A percentile compares a stretch with the other conserved stretches of the same genome.
These are phyloP conservation scores for Polymixis flavicincta DNA, from an alignment of 2,888 invertebrate genomes.

Conservation along the genomic window DNA sequence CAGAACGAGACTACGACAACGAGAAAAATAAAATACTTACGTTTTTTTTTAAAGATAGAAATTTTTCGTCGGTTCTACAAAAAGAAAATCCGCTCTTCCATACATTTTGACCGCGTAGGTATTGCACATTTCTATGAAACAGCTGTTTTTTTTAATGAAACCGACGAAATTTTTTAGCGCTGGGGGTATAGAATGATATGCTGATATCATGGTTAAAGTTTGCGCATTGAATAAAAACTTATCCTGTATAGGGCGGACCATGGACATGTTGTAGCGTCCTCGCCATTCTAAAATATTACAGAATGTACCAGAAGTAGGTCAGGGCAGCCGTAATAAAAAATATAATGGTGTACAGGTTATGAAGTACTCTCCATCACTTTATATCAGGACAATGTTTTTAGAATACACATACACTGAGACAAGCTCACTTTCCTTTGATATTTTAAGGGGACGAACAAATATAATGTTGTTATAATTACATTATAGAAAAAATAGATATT, in stretches of 20 bases:
- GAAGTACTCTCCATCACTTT: constrained; percentile 19
- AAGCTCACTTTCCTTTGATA: not conserved
- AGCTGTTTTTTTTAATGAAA: no score
- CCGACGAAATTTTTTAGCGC: no score
- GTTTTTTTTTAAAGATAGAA: no score
- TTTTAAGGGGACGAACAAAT: not conserved
- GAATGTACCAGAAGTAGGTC: constrained; percentile 46
- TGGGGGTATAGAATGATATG: no score
- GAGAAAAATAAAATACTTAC: no score
- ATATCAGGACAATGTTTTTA: constrained; percentile 9
- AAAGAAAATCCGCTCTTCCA: no score
- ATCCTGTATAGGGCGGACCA: constrained; percentile 21
- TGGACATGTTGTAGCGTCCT: constrained; percentile 34
- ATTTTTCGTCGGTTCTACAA: no score
- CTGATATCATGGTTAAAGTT: no score
- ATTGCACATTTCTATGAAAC: no score
- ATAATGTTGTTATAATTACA: not conserved
- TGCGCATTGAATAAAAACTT: no score
- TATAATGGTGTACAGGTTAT: constrained; percentile 40
- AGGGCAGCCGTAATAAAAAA: constrained; percentile 47
- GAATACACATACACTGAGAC: not conserved
- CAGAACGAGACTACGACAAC: not conserved
- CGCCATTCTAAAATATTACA: constrained; percentile 44
- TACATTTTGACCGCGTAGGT: no score
- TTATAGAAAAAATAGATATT: not conserved